A percentile compares a stretch with the other conserved stretches of the same genome.
phyloP scores from a whole-genome alignment of 2,797 vertebrate genomes.

The Triplophysa bombifrons region DNA sequence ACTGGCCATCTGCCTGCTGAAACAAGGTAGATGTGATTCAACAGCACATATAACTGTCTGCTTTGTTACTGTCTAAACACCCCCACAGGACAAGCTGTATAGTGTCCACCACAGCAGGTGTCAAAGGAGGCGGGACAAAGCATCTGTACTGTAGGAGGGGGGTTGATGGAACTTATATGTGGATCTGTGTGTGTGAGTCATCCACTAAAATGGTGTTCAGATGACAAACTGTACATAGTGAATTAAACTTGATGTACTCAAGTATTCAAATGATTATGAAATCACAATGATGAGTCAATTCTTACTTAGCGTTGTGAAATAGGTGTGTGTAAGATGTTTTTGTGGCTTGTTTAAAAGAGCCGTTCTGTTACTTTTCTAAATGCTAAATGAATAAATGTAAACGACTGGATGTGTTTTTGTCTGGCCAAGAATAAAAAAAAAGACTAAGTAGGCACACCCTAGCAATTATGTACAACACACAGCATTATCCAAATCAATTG shows the following conservation, averaged over 20 bases:
- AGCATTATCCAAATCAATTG: no score
- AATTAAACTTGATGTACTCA: background rate
- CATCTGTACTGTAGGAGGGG: conserved; percentile 70
- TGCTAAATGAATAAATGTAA: no score
- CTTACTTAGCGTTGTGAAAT: background rate
- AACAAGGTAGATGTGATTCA: background rate
- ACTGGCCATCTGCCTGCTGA: conserved; percentile 70
- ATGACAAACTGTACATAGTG: background rate
- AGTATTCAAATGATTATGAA: no score
- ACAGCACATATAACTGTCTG: conserved; percentile 69
- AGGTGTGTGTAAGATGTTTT: no score
- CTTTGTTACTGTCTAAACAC: conserved; percentile 48
- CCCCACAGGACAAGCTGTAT: conserved; percentile 69
- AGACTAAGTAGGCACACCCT: no score
- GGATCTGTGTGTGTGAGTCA: background rate
- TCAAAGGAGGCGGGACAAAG: conserved; percentile 70
- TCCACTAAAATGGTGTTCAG: background rate
- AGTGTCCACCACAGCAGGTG: conserved; percentile 74
- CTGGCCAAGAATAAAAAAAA: no score
- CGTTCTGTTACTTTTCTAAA: no score
- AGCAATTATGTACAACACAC: no score
- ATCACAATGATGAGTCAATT: background rate
- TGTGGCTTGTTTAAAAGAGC: no score
- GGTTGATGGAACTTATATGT: background rate
- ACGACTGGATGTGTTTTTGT: no score